Base-by-base conservation (phyloP, 2,113 vertebrate species). In the Sturnus vulgaris region DNA sequence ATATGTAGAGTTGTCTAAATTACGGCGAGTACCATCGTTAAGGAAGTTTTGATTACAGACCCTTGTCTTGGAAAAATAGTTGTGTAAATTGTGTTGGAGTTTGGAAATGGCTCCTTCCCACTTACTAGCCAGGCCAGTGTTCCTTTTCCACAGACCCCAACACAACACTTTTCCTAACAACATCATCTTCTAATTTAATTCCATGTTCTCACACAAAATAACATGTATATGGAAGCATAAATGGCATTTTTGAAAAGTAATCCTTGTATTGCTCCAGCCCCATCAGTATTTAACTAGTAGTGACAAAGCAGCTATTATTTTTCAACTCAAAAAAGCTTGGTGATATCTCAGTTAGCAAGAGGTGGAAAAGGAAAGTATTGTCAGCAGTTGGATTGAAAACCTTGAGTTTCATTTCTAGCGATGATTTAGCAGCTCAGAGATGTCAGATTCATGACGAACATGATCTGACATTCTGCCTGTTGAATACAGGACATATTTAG, bases 231-330 rank as follows among this genome's bases (percentile, higher is more conserved):
- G 2, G 47, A 84, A 84, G 42, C 5, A 84, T 27, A 84, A 64
- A 84, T 21, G 1, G 4, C 56, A 59, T 63, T 86, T 84, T 52
- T 31, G 19, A 70, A 69, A 88, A 93, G 35, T 5, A 64, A 86
- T 52, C 27, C 30, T 27, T 37, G 35, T 68, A 71, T 28, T 59
- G 16, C 28, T 78, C 37, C 33, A 63, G 73, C 39, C 59, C 22
- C 10, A 6, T n/a, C 82, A 59, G 65, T 64, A 77, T 63, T 49
- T 77, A 86, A 86, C 64, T 50, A 61, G 35, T 37, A 80, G 55
- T 68, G 72, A 92, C 77, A 91, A 92, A 92, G 69, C 83, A 93
- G 76, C 40, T 90, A 79, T 7, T 92, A 81, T 61, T 94, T 93
- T 91, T 92, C 72, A 75, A 71, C 77, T 68, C 6, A 5, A 78